Evolutionary conservation across 2,797 vertebrate species (phyloP).

Genomic region (Rhinophrynus dorsalis): DNA sequence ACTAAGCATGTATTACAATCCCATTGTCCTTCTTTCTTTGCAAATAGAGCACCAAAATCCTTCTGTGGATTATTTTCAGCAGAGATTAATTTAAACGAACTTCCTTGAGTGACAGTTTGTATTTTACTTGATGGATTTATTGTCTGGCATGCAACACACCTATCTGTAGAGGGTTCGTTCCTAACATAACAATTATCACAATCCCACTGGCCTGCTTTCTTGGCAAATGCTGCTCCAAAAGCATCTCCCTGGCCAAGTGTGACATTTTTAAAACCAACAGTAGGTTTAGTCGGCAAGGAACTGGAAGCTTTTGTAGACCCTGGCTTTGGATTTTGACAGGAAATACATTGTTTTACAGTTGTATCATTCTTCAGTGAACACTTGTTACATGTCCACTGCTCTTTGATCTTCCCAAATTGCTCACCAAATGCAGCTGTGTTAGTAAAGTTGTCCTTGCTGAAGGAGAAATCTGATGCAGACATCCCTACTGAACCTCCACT

Average conservation of each 20-base stretch:
- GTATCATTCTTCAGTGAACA: slow-evolving; percentile 62
- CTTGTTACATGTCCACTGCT: slow-evolving; percentile 50
- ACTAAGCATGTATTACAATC: slow-evolving; percentile 81
- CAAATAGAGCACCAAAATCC: slow-evolving; percentile 69
- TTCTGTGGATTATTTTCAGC: slow-evolving; percentile 54
- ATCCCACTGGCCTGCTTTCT: slow-evolving; percentile 86
- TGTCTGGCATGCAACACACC: slow-evolving; percentile 64
- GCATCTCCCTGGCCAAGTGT: slow-evolving; percentile 53
- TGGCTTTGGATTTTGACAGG: slow-evolving; percentile 66
- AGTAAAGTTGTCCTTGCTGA: slow-evolving; percentile 50
- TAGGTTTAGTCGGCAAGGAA: slow-evolving; percentile 45
- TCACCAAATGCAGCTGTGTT: slow-evolving; percentile 57
- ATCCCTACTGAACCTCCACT: background rate
- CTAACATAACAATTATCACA: slow-evolving; percentile 79
- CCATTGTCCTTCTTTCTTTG: slow-evolving; percentile 82
- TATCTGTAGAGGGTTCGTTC: slow-evolving; percentile 64
- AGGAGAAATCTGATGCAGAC: slow-evolving; percentile 46
- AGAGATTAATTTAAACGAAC: slow-evolving; percentile 58
- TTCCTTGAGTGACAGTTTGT: slow-evolving; percentile 29
- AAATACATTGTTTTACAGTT: slow-evolving; percentile 55
- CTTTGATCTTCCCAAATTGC: slow-evolving; percentile 60
- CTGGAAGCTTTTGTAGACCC: slow-evolving; percentile 48
- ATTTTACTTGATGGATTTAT: slow-evolving; percentile 51
- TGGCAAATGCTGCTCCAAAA: slow-evolving; percentile 69
- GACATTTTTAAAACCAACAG: slow-evolving; percentile 51